Evolutionary conservation across 2,888 invertebrate species (phyloP), one percentile per base, ranked within the genome.

Genomic region (Sericinus montela): DNA sequence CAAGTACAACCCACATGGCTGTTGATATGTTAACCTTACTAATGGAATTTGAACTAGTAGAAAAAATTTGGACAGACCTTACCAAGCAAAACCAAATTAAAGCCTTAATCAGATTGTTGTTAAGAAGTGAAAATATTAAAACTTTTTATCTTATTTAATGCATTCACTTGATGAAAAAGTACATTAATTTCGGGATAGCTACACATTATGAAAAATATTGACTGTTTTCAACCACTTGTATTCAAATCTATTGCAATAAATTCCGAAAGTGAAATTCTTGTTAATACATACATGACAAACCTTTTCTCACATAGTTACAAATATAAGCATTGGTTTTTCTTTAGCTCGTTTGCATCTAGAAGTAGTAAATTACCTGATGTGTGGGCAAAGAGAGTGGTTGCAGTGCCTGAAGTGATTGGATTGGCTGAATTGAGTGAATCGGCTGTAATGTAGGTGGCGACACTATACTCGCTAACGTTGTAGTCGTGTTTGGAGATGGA

Each of bases 311-410:
- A 32, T 38, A 28, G 14, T 42, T 32, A 42, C 28, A 37, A 19
- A 16, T 4, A 38, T 36, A 39, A 35, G 37, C 32, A 32, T 43
- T 35, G 30, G 19, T 29, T 7, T 42, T 11, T 4, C 25, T 44
- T 39, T 13, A 11, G 9, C 36, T 45, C 35, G 19, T 36, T 36
- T 25, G 37, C 30, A 15, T 51, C 69, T 81, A 88, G 64, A 82
- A 88, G 70, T 79, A 87, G 68, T 87, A 88, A 56, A 87, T 85
- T 88, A 88, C 87, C 87, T 87, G 87, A 85, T 58, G 92, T 87
- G 75, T 56, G 50, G 75, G 80, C 29, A 72, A 62, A 40, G 66
- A 59, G 60, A 75, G 50, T 50, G 66, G 91, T 88, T 28, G 91
- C 77, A 66, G 90, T 34, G 72, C 72, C 44, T 49, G 49, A 9